Evolutionary conservation across 1,140 invertebrate genomes (phyloP).

Genomic region (Phortica variegata): DNA sequence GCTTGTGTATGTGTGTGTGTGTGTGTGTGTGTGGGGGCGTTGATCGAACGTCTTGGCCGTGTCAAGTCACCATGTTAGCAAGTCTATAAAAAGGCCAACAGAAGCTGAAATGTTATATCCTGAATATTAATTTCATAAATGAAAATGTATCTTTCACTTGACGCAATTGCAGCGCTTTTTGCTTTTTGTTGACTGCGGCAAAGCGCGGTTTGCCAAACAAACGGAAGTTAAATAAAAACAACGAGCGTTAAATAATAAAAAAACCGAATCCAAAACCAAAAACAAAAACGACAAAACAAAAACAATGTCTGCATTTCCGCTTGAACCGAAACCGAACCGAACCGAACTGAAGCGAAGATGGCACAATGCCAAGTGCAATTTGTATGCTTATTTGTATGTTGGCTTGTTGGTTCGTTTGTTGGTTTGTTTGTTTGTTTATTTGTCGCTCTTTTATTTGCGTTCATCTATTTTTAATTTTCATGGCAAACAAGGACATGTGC

Average conservation of each 20-base stretch:
- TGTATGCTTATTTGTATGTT: constrained; percentile 4
- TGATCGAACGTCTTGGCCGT: too few relatives aligned
- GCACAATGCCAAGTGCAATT: constrained; percentile 34
- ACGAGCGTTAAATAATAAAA: too few relatives aligned
- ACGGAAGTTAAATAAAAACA: too few relatives aligned
- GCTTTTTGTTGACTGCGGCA: too few relatives aligned
- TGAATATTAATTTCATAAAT: constrained; percentile 35
- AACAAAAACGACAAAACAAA: constrained; percentile 20
- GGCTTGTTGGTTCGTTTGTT: neutral
- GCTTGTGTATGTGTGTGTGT: too few relatives aligned
- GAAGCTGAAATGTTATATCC: constrained; percentile 18
- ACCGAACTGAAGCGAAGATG: constrained; percentile 19
- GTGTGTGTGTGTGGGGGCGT: too few relatives aligned
- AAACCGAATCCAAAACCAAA: too few relatives aligned
- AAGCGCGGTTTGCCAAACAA: constrained; percentile 20
- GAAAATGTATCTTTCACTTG: constrained; percentile 21
- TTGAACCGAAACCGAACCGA: too few relatives aligned
- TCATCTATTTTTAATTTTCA: constrained; percentile 5
- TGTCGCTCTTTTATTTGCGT: constrained; percentile 4
- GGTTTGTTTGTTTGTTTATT: constrained; percentile 12
- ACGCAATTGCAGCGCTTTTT: constrained; percentile 27
- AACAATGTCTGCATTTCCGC: too few relatives aligned
- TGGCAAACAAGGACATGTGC: neutral
- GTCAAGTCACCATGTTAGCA: too few relatives aligned
- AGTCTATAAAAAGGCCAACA: too few relatives aligned